Conservation (phyloP, 2,797 vertebrate species). For the Sebastes hopkinsi region DNA sequence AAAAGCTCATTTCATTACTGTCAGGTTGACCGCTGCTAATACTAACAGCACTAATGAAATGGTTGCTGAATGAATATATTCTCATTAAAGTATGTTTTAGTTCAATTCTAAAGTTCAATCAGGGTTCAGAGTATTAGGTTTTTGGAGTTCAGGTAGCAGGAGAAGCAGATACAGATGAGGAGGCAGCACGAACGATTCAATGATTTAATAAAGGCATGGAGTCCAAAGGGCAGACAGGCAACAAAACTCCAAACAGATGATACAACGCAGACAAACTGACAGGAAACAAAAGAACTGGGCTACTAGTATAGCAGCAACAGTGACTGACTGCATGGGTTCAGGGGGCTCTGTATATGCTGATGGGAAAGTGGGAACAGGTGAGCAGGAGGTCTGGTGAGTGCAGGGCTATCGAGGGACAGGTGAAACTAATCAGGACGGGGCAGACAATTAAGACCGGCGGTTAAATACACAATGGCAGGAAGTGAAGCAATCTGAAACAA, state of each 20-base stretch:
- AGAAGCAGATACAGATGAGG: not conserved
- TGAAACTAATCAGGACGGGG: not conserved
- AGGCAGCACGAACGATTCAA: not conserved
- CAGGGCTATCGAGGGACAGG: not conserved
- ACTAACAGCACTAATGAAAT: not conserved
- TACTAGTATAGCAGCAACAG: not conserved
- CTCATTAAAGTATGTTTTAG: not conserved
- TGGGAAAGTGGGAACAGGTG: too few relatives aligned
- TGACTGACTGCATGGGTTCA: not conserved
- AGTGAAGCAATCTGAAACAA: not conserved
- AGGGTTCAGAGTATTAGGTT: not conserved
- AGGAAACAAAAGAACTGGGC: not conserved
- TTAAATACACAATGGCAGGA: not conserved
- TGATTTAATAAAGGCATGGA: not conserved
- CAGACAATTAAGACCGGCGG: not conserved
- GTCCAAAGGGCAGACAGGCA: not conserved
- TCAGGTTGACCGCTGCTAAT: not conserved
- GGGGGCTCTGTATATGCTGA: too few relatives aligned
- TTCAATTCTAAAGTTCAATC: not conserved
- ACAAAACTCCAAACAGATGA: not conserved
- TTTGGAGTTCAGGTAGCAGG: not conserved
- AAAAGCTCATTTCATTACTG: not conserved
- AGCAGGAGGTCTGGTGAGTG: not conserved
- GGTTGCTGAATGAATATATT: not conserved
- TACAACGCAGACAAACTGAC: not conserved